A percentile compares a stretch with the other conserved stretches of the same genome.
These are phyloP conservation scores for Trachops cirrhosus DNA, from an alignment of 2,797 vertebrate species.

Conservation along the genomic window DNA sequence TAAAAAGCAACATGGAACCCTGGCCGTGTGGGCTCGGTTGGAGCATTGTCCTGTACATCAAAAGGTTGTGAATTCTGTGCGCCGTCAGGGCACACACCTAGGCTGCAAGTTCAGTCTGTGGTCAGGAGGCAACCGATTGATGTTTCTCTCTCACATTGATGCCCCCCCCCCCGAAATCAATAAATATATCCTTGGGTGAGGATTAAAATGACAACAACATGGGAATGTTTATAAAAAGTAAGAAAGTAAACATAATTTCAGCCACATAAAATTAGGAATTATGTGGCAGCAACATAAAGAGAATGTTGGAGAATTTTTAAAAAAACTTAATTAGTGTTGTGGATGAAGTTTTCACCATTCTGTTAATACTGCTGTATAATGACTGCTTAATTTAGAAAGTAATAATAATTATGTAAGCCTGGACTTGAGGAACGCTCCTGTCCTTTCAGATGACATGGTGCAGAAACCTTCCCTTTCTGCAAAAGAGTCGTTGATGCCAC, in stretches of 20 bases:
- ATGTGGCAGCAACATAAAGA: background rate
- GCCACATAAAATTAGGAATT: background rate
- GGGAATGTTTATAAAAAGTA: constrained; percentile 8
- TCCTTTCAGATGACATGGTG: background rate
- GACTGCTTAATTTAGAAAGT: background rate
- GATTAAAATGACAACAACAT: background rate
- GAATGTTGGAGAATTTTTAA: background rate
- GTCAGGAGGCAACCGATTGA: background rate
- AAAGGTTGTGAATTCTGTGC: background rate
- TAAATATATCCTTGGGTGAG: background rate
- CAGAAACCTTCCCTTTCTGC: background rate
- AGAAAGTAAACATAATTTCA: background rate
- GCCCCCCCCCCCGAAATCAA: background rate
- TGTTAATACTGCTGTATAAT: background rate
- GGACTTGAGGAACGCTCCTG: background rate
- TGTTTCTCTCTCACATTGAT: background rate
- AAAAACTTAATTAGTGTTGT: background rate
- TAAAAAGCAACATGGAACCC: background rate
- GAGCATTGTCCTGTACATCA: no score
- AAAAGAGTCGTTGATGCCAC: background rate
- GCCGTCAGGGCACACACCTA: no score
- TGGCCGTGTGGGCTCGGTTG: background rate
- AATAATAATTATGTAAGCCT: background rate
- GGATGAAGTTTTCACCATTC: background rate
- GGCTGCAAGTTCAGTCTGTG: no score